Evolutionary conservation across 1,140 invertebrate genomes (phyloP).

Genomic region (Drosophila truncata): DNA sequence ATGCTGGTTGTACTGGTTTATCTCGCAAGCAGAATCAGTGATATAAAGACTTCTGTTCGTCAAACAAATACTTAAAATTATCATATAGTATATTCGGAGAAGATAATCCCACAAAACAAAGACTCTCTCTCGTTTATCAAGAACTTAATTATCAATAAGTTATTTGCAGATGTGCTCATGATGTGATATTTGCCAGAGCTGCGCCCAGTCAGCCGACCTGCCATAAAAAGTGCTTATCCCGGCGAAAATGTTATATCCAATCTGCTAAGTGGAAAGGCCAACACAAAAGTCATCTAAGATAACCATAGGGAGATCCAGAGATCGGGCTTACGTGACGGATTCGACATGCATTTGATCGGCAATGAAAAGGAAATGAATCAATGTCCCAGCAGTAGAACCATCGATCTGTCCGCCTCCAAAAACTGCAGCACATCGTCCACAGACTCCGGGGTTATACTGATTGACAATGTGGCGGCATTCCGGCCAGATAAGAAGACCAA

Average conservation of each 20-base stretch:
- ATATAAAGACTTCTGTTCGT: conserved; percentile 1
- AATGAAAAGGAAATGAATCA: conserved; percentile 68
- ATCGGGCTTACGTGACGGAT: conserved; percentile 8
- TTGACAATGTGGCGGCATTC: conserved; percentile 60
- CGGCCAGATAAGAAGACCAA: conserved; percentile 48
- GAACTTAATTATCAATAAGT: conserved; percentile 26
- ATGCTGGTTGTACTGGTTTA: not conserved
- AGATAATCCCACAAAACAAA: conserved; percentile 4
- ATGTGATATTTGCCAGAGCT: conserved; percentile 66
- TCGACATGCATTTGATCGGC: conserved; percentile 61
- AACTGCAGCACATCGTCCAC: conserved; percentile 81
- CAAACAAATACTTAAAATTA: not conserved
- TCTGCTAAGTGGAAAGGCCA: conserved; percentile 30
- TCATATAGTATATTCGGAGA: not conserved
- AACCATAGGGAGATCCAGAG: not conserved
- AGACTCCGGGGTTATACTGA: conserved; percentile 78
- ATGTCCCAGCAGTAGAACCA: conserved; percentile 44
- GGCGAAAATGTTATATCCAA: conserved; percentile 27
- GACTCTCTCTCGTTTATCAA: conserved; percentile 34
- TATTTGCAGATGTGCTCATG: conserved; percentile 61
- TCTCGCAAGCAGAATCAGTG: not conserved
- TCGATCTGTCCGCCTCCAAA: conserved; percentile 54
- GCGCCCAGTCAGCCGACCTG: conserved; percentile 37
- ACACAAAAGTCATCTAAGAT: conserved; percentile 19
- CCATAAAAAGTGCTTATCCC: conserved; percentile 31